These are phyloP conservation scores for Urocynchramus pylzowi DNA, from an alignment of 2,113 vertebrate genomes.

Conservation along the genomic window DNA sequence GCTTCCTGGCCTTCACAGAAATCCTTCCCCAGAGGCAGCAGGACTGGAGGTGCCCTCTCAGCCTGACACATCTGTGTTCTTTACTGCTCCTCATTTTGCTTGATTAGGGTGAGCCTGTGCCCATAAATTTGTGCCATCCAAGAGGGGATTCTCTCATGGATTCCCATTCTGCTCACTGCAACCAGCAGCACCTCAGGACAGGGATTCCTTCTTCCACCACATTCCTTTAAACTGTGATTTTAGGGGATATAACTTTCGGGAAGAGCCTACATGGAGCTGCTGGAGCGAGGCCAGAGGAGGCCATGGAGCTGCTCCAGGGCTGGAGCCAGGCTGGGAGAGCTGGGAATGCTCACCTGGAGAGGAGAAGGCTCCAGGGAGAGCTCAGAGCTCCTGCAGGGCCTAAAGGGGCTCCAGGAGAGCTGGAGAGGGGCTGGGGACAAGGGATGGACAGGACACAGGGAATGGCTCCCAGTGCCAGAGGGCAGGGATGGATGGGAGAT, in stretches of 20 bases:
- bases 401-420: background rate
- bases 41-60: background rate
- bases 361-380: background rate
- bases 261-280: background rate
- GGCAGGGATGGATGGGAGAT: fast-evolving
- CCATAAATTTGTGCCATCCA: background rate
- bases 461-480: background rate
- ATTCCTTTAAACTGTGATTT: background rate
- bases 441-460: background rate
- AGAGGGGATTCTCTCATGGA: background rate
- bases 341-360: background rate
- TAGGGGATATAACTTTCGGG: fast-evolving
- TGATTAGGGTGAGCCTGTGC: fast-evolving
- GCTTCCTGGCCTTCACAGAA: background rate
- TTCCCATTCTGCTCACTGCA: background rate
- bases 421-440: background rate
- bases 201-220: background rate
- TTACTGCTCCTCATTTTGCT: background rate
- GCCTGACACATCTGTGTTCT: fast-evolving
- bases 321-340: background rate
- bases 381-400: background rate
- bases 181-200: background rate
- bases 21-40: background rate
- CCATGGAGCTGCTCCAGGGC: background rate
- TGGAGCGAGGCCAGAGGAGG: background rate